A percentile compares a stretch with the other conserved stretches of the same genome.
Conservation (phyloP, 2,797 vertebrate genomes). For the Tangara arthus region DNA sequence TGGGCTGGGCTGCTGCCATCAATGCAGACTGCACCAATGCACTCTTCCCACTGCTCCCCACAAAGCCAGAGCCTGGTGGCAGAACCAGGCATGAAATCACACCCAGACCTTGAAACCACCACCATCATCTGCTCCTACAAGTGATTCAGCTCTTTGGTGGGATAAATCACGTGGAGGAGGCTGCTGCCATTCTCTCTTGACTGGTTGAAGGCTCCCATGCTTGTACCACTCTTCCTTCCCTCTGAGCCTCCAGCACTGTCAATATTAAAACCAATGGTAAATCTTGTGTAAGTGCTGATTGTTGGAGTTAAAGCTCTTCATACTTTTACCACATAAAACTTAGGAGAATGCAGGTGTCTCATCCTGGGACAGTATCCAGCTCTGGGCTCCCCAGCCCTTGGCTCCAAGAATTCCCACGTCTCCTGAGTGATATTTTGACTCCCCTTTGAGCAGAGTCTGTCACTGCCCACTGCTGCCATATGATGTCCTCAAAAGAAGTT, state of each 20-base stretch:
- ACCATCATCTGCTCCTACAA: not conserved
- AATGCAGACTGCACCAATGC: slow-evolving; percentile 8
- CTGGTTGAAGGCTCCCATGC: not conserved
- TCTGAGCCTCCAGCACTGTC: not conserved
- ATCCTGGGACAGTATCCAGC: not conserved
- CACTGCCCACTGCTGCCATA: not conserved
- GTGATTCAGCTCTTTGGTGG: not conserved
- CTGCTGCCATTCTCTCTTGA: not conserved
- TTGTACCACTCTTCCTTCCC: not conserved
- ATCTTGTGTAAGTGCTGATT: not conserved
- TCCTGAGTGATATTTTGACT: not conserved
- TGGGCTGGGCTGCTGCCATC: slow-evolving; percentile 12
- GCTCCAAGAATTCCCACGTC: not conserved
- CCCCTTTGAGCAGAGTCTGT: not conserved
- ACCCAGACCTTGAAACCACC: not conserved
- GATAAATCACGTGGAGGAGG: not conserved
- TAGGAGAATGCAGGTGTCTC: not conserved
- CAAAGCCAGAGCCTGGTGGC: not conserved
- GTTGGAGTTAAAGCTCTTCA: not conserved
- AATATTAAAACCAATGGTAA: not conserved
- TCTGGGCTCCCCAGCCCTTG: not conserved
- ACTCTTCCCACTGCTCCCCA: not conserved
- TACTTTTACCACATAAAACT: not conserved
- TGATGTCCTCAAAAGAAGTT: not conserved
- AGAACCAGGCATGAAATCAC: not conserved